These are phyloP conservation scores for Pseudorasbora parva DNA, from an alignment of 2,113 vertebrate species.

Conservation along the genomic window DNA sequence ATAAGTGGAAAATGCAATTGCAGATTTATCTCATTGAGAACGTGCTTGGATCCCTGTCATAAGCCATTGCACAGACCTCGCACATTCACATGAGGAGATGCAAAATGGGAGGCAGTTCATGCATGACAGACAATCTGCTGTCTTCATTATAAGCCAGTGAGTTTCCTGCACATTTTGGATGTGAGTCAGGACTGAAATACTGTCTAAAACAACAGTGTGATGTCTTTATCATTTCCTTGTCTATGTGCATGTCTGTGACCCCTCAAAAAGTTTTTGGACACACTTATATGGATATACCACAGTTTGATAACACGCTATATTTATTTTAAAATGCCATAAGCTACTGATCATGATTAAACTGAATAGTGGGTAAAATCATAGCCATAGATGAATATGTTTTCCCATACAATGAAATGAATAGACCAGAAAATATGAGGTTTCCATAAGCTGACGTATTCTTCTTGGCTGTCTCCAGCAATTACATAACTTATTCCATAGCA, in stretches of 20 bases:
- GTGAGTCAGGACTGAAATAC: not conserved
- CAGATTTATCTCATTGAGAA: slow-evolving; percentile 38
- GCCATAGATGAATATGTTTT: slow-evolving; percentile 20
- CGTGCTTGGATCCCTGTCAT: slow-evolving; percentile 46
- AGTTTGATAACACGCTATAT: not conserved
- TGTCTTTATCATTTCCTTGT: not conserved
- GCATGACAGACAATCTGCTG: not conserved
- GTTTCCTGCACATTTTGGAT: slow-evolving; percentile 19
- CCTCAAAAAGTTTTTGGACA: not conserved
- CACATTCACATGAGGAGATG: not conserved
- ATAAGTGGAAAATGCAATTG: slow-evolving; percentile 56
- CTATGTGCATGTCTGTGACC: not conserved
- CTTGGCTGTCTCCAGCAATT: slow-evolving; percentile 36
- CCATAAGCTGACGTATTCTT: slow-evolving; percentile 38
- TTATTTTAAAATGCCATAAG: not conserved
- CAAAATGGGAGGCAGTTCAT: not conserved
- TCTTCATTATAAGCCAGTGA: slow-evolving; percentile 13
- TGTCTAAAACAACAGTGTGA: slow-evolving; percentile 1
- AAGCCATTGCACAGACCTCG: not conserved
- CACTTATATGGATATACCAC: no score
- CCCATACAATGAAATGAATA: slow-evolving; percentile 13
- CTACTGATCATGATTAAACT: slow-evolving; percentile 7
- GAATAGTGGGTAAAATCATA: slow-evolving; percentile 22
- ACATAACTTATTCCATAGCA: slow-evolving; percentile 35
- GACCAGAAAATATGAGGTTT: slow-evolving; percentile 25